phyloP scores from a whole-genome alignment of 2,888 invertebrate genomes.

The Microdon myrmicae region DNA sequence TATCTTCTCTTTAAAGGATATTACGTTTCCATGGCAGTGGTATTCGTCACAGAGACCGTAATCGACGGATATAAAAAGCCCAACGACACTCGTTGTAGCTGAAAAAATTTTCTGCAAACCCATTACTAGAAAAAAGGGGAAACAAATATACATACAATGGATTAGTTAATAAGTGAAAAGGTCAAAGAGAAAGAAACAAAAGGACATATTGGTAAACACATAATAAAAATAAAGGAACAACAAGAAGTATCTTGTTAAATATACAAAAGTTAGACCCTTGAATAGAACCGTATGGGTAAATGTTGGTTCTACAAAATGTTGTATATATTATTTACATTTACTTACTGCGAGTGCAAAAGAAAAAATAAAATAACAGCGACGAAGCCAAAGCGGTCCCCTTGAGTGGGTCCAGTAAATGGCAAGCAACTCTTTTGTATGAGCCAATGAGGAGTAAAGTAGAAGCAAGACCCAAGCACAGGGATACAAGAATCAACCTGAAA shows the following conservation, averaged over 20 bases:
- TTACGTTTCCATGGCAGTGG: slow-evolving; percentile 70
- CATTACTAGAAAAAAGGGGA: slow-evolving; percentile 68
- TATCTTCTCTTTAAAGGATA: slow-evolving; percentile 59
- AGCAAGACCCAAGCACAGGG: slow-evolving; percentile 54
- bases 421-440: slow-evolving; percentile 67
- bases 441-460: slow-evolving; percentile 54
- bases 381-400: slow-evolving; percentile 71
- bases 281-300: no score
- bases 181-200: not conserved
- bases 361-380: slow-evolving; percentile 71
- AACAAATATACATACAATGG: not conserved
- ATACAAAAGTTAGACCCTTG: no score
- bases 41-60: slow-evolving; percentile 73
- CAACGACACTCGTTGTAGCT: slow-evolving; percentile 71
- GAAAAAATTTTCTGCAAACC: slow-evolving; percentile 71
- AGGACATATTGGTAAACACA: not conserved
- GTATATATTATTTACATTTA: slow-evolving; percentile 23
- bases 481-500: slow-evolving; percentile 54
- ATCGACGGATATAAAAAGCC: slow-evolving; percentile 72
- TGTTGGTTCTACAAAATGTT: not conserved
- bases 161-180: not conserved
- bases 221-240: no score
- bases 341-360: slow-evolving; percentile 72
- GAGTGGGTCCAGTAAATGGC: slow-evolving; percentile 73
- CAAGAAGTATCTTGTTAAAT: no score